Base-by-base conservation (phyloP, 2,888 invertebrate genomes). In the Apodemia hepburni region DNA sequence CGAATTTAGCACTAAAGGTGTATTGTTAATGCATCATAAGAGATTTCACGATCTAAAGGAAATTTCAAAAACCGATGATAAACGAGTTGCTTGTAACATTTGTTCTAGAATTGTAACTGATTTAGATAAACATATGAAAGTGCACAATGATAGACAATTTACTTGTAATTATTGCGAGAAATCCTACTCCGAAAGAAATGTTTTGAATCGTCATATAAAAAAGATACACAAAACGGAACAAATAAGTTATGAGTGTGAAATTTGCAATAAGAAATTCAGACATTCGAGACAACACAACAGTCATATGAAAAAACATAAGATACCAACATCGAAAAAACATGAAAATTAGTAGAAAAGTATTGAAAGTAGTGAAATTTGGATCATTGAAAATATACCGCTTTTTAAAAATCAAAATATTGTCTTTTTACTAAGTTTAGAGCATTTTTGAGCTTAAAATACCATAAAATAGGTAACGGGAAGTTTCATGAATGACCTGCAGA, bases 91-190 rank as follows among this genome's bases (percentile, higher is more conserved):
- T 6, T 54, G 54, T 27, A 27, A 2, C 7, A 27, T 54, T 15
- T 54, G 54, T n/a, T 29, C 54, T 27, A 54, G 54, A 54, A 29
- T 29, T 27, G n/a, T n/a, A 8, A 27, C 7, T 7, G 29, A 54
- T 54, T 8, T 54, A n/a, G 8, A 54, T 15, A 54, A 54, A 54
- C 54, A 54, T 54, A 54, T 54, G 54, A 54, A 27, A 27, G 22
- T 29, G 4, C 29, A 54, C 15, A 54, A 27, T n/a, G n/a, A 54
- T 15, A 54, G 27, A 29, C 22, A 54, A 27, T 54, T 54, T 54
- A 6, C 29, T 6, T 54, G 54, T 29, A 27, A 27, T 27, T 15
- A 15, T 15, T 54, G 54, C n/a, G 27, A n/a, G 15, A 54, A 54
- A 54, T 27, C 54, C 6, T 54, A 54, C 27, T 54, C 54, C 15